phyloP scores from a whole-genome alignment of 2,797 vertebrate genomes.

The Falco cherrug region DNA sequence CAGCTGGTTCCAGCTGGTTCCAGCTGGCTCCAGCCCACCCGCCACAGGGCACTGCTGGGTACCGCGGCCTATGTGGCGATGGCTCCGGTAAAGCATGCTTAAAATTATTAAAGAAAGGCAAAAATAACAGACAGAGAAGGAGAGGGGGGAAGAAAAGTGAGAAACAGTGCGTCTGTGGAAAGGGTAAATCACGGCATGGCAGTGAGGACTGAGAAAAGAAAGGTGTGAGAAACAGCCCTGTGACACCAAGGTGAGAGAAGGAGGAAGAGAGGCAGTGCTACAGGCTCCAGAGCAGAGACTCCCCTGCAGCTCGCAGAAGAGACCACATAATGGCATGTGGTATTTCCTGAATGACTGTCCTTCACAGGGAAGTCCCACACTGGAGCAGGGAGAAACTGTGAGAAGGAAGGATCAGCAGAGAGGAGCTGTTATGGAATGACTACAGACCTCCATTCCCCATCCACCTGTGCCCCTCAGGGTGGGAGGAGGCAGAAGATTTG shows the following conservation, averaged over 20 bases:
- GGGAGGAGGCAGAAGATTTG: background rate
- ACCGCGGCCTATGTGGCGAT: fast-evolving
- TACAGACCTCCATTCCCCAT: background rate
- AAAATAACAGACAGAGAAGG: background rate
- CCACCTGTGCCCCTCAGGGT: fast-evolving
- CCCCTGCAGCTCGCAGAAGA: background rate
- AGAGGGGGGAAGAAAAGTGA: too few species aligned
- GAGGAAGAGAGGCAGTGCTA: background rate
- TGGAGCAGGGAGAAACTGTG: background rate
- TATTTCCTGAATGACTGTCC: background rate
- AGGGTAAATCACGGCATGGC: background rate
- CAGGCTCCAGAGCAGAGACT: background rate
- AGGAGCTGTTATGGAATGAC: too few species aligned
- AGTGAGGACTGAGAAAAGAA: background rate
- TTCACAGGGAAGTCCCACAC: too few species aligned
- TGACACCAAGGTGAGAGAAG: background rate
- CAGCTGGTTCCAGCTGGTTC: background rate
- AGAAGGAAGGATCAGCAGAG: background rate
- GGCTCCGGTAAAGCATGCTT: background rate
- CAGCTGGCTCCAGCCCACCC: background rate
- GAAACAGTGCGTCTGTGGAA: background rate
- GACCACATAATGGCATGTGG: background rate
- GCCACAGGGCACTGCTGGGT: background rate
- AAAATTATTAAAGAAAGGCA: background rate
- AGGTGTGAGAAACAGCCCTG: background rate